phyloP scores from a whole-genome alignment of 2,113 vertebrate species.

The Gambusia affinis region DNA sequence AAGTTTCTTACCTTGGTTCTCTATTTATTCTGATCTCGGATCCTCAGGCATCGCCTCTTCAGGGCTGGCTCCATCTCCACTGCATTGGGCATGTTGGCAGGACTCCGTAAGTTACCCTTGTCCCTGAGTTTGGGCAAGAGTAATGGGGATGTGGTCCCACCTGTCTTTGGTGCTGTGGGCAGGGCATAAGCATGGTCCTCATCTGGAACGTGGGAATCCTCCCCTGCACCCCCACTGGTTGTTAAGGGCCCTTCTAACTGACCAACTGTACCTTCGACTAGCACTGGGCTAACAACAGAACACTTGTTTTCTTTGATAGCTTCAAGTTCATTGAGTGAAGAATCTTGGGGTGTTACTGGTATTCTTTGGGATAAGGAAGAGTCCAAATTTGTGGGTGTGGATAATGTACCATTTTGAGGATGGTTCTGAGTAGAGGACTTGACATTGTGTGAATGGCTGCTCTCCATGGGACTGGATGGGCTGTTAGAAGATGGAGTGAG shows the following conservation, averaged over 20 bases:
- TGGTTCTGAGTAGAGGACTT: constrained; percentile 49
- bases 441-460: constrained; percentile 43
- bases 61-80: constrained; percentile 92
- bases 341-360: constrained; percentile 69
- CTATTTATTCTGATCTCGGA: constrained; percentile 98
- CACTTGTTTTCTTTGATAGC: constrained; percentile 96
- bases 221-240: constrained; percentile 84
- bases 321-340: constrained; percentile 87
- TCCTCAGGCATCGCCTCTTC: constrained; percentile 96
- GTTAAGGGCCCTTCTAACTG: constrained; percentile 82
- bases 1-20: constrained; percentile 67
- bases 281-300: constrained; percentile 76
- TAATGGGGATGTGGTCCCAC: constrained; percentile 88
- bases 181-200: constrained; percentile 96
- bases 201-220: constrained; percentile 89
- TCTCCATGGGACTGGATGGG: constrained; percentile 55
- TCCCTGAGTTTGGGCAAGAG: constrained; percentile 93
- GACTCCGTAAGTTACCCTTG: constrained; percentile 88
- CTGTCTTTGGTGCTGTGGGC: constrained; percentile 91
- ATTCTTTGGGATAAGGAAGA: constrained; percentile 60
- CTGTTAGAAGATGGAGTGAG: constrained; percentile 46
- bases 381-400: constrained; percentile 77
- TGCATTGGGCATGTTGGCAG: constrained; percentile 78
- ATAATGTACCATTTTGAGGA: constrained; percentile 77
- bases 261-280: constrained; percentile 51